Base-by-base conservation (phyloP, 2,888 invertebrate genomes). In the Dione vanillae region DNA sequence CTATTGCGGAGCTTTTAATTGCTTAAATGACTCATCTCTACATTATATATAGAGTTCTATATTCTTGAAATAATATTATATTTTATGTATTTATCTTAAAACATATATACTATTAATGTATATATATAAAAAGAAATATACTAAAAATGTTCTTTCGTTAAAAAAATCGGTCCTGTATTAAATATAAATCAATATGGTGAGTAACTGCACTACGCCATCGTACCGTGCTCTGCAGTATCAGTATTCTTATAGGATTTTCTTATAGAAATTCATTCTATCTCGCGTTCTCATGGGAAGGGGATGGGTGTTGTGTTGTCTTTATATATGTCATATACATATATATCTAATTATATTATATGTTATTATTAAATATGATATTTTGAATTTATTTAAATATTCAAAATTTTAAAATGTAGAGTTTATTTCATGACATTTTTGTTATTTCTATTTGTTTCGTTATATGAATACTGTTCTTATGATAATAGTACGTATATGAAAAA, bases 201-300 rank as follows among this genome's bases (percentile, higher is more conserved):
- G 78, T 80, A 80, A 90, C 89, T 92, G 92, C 92, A 90, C 87
- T 91, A 91, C 91, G 89, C 88, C 90, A 91, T 89, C 85, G 85
- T 82, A 88, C 86, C 87, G 86, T 82, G 84, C 85, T 90, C 91
- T 90, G 91, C 91, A 90, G 88, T 88, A 65, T 71, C 45, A 41
- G 54, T 47, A 45, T 40, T 69, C 64, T 70, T 69, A 69, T 51
- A 69, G 72, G 65, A 62, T 62, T 64, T 62, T 51, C 64, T 64
- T 64, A 64, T 64, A 64, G 64, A 37, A 64, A 49, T 51, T 64
- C 64, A 64, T 47, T 69, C 61, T 64, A 69, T 69, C 62, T 64
- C 62, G 45, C 68, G 54, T 52, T 43, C 40, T 64, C 45, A 69
- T 64, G 62, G 68, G 62, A 45, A 14, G n/a, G 62, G 51, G 54